Conservation (phyloP, 2,888 invertebrate species). For the Monoplex corrugatus region DNA sequence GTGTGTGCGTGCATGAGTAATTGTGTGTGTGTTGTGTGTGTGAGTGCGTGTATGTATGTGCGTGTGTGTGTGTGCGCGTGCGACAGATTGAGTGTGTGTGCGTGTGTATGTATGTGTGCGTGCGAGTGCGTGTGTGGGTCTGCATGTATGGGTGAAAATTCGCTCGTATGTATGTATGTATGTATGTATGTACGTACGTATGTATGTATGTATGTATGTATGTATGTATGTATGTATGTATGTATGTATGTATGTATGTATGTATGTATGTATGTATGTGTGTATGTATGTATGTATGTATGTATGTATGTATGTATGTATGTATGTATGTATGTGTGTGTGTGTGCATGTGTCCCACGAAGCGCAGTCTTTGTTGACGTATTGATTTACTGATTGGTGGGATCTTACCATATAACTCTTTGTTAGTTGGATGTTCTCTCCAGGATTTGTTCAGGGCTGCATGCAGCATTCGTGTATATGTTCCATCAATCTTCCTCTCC, state of each 20-base stretch:
- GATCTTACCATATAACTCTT: too few relatives aligned
- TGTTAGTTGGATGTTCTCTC: too few relatives aligned
- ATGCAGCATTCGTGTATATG: too few relatives aligned
- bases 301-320: not conserved
- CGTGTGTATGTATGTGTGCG: not conserved
- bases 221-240: not conserved
- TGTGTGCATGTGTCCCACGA: not conserved
- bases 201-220: too few relatives aligned
- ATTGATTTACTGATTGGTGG: too few relatives aligned
- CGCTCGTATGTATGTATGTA: not conserved
- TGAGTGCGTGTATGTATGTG: not conserved
- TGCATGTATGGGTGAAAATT: not conserved
- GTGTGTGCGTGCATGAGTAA: not conserved
- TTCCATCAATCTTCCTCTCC: too few relatives aligned
- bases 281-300: not conserved
- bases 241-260: not conserved
- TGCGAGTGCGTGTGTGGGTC: too few relatives aligned
- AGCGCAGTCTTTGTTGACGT: too few relatives aligned
- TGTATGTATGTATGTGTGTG: not conserved
- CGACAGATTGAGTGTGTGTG: not conserved
- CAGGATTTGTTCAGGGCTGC: too few relatives aligned
- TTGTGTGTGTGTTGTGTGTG: too few relatives aligned
- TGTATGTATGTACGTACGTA: not conserved
- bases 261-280: not conserved
- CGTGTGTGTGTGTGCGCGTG: not conserved